phyloP scores from a whole-genome alignment of 1,140 invertebrate species.

The Papilio aristodemus region DNA sequence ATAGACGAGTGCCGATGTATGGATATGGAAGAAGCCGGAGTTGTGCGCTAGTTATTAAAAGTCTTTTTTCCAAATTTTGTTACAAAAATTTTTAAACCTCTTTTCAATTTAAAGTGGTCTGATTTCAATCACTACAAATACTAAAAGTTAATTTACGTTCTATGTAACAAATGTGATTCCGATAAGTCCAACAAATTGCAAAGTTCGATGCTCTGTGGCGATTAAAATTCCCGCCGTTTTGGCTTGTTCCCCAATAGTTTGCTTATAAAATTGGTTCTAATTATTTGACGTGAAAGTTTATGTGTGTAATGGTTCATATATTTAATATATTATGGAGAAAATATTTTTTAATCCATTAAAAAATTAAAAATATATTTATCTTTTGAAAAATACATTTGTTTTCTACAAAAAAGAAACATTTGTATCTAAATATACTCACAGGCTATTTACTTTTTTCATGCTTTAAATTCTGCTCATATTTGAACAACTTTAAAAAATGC shows the following conservation, averaged over 20 bases:
- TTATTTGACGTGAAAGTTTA: conserved; percentile 10
- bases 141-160: conserved; percentile 7
- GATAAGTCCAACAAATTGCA: conserved; percentile 24
- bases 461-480: background rate
- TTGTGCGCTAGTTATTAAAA: no score
- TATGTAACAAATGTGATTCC: conserved; percentile 15
- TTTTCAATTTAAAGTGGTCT: background rate
- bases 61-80: no score
- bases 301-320: no score
- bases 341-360: background rate
- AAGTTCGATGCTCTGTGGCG: background rate
- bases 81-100: no score
- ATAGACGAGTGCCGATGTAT: no score
- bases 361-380: no score
- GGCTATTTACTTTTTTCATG: background rate
- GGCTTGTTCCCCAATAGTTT: conserved; percentile 26
- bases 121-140: background rate
- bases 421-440: background rate
- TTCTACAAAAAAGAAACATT: background rate
- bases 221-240: conserved; percentile 23
- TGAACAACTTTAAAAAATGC: conserved; percentile 17
- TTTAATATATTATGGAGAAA: no score
- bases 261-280: background rate
- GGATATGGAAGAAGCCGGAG: no score
- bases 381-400: no score